These are phyloP conservation scores for Bettongia penicillata DNA, from an alignment of 2,113 vertebrate species.

Conservation along the genomic window DNA sequence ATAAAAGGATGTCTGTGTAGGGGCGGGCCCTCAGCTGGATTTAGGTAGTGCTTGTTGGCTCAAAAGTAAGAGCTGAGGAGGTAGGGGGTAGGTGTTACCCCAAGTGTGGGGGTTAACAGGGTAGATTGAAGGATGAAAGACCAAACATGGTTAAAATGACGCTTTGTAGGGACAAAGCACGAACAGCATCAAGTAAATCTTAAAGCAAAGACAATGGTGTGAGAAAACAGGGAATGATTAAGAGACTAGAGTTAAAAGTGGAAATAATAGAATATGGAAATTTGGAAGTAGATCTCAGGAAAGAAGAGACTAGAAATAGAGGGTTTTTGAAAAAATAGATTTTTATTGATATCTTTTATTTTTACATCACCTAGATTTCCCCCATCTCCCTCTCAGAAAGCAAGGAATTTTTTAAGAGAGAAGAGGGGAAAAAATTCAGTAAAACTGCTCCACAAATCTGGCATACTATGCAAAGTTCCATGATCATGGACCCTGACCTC, in stretches of 20 bases:
- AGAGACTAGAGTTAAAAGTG: too few species aligned
- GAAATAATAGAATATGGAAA: too few species aligned
- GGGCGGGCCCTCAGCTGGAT: not conserved
- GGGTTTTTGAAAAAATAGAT: too few species aligned
- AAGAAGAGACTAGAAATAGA: too few species aligned
- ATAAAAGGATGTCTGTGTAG: not conserved
- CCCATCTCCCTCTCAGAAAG: not conserved
- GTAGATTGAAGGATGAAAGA: not conserved
- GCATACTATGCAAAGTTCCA: not conserved
- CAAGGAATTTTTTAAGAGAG: not conserved
- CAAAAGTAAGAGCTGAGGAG: not conserved
- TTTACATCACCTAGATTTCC: not conserved
- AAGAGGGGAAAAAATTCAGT: not conserved
- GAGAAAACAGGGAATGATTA: not conserved
- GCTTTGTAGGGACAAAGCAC: not conserved
- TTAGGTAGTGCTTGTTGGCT: not conserved
- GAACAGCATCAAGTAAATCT: not conserved
- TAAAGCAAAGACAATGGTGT: not conserved
- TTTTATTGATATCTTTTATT: not conserved
- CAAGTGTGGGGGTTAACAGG: not conserved
- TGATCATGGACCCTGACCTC: not conserved
- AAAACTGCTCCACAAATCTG: not conserved
- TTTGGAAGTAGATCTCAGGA: too few species aligned
- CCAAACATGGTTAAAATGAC: not conserved
- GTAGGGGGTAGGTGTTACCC: not conserved